These are phyloP conservation scores for Microctenopoma lineatum DNA, from an alignment of 2,797 vertebrate species.

Conservation along the genomic window DNA sequence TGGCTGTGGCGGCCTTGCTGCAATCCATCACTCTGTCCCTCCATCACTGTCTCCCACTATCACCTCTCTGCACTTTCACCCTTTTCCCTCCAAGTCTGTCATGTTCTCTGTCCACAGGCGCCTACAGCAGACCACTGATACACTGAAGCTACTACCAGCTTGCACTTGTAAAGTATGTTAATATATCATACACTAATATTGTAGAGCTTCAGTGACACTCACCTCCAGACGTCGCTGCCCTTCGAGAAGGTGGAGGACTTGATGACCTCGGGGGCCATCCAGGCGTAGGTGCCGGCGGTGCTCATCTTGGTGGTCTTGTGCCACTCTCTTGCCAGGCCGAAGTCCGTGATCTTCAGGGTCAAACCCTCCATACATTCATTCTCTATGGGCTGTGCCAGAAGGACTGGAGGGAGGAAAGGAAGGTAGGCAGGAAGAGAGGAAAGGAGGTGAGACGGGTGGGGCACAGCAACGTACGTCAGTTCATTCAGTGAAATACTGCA, in stretches of 20 bases:
- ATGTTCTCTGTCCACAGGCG: background rate
- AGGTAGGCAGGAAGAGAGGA: background rate
- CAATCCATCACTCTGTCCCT: conserved; percentile 60
- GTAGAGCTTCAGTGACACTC: conserved; percentile 10
- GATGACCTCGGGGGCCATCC: conserved; percentile 95
- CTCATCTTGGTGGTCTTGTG: conserved; percentile 96
- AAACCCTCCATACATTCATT: conserved; percentile 88
- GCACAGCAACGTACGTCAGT: background rate
- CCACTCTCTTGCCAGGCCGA: conserved; percentile 92
- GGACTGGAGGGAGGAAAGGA: conserved; percentile 74
- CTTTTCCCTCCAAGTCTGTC: background rate
- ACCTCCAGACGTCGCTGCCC: conserved; percentile 95
- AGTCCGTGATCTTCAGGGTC: conserved; percentile 93
- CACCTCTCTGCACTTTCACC: conserved; percentile 55
- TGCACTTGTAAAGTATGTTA: too few species aligned
- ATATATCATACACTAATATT: background rate
- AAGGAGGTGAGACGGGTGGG: background rate
- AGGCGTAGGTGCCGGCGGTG: conserved; percentile 91
- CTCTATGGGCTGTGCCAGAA: conserved; percentile 89
- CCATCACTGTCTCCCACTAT: conserved; percentile 39
- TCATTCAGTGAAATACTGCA: background rate
- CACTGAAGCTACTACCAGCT: background rate
- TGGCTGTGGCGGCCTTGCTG: conserved; percentile 49
- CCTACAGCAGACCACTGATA: background rate
- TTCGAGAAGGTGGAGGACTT: conserved; percentile 93